A percentile compares a stretch with the other conserved stretches of the same genome.
phyloP scores from a whole-genome alignment of 2,888 invertebrate genomes.

The Incurvaria masculella region DNA sequence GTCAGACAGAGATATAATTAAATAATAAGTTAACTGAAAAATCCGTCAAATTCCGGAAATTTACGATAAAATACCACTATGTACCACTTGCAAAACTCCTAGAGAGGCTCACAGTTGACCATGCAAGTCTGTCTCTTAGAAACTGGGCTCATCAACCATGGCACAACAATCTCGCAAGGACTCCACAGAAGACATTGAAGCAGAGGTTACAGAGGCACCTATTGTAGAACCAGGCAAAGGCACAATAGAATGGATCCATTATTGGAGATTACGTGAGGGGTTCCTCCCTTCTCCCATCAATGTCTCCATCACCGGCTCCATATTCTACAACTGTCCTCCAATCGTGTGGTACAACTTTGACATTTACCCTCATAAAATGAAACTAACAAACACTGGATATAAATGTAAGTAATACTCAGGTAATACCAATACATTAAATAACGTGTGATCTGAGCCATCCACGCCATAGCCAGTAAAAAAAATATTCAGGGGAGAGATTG shows the following conservation, averaged over 20 bases:
- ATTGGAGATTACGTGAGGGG: slow-evolving; percentile 33
- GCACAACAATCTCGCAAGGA: neutral
- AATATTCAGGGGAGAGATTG: too few relatives aligned
- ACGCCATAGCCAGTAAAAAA: too few relatives aligned
- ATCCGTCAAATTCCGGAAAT: slow-evolving; percentile 4
- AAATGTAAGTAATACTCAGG: slow-evolving; percentile 47
- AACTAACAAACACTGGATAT: slow-evolving; percentile 65
- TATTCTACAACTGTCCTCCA: slow-evolving; percentile 36
- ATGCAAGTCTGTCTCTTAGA: neutral
- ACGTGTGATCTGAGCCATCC: too few relatives aligned
- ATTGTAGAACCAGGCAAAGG: slow-evolving; percentile 26
- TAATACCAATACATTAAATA: too few relatives aligned
- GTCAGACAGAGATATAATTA: too few relatives aligned
- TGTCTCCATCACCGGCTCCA: slow-evolving; percentile 38
- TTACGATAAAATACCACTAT: slow-evolving; percentile 3
- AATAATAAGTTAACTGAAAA: too few relatives aligned
- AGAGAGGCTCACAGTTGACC: neutral
- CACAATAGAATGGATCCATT: slow-evolving; percentile 34
- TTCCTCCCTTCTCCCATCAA: slow-evolving; percentile 37
- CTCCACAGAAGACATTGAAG: slow-evolving; percentile 18
- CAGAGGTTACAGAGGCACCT: slow-evolving; percentile 19
- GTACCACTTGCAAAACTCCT: neutral
- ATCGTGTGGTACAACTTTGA: slow-evolving; percentile 59
- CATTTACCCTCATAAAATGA: slow-evolving; percentile 58
- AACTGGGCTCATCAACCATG: neutral